Evolutionary conservation across 2,113 vertebrate species (phyloP).

Genomic region (Suricata suricatta): DNA sequence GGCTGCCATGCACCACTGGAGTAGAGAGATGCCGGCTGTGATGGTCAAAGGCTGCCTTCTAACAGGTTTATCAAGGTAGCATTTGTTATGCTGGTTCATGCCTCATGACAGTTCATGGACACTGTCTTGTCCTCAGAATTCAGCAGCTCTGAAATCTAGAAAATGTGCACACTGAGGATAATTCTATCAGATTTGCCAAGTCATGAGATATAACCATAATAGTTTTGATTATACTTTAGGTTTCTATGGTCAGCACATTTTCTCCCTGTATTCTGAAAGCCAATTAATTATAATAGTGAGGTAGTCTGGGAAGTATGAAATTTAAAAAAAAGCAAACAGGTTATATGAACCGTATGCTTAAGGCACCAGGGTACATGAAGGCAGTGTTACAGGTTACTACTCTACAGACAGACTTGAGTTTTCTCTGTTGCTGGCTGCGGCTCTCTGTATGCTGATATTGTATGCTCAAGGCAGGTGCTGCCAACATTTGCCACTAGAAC

Average conservation of each 20-base stretch:
- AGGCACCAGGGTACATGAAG: neutral
- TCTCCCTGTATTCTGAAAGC: neutral
- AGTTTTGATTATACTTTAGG: neutral
- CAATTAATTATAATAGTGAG: neutral
- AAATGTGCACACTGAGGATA: neutral
- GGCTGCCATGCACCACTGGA: neutral
- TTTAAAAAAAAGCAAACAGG: neutral
- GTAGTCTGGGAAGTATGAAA: neutral
- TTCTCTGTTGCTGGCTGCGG: neutral
- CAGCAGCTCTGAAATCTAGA: neutral
- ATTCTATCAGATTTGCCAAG: neutral
- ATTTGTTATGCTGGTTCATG: neutral
- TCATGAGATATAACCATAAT: neutral
- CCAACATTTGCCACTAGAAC: neutral
- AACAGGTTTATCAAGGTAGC: neutral
- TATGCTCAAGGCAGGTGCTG: neutral
- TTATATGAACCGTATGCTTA: neutral
- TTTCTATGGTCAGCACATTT: neutral
- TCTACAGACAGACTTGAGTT: neutral
- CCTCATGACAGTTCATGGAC: too few relatives aligned
- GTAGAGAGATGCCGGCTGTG: neutral
- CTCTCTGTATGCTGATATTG: neutral
- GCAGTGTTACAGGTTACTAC: neutral
- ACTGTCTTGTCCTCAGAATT: neutral
- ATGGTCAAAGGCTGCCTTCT: neutral